phyloP scores from a whole-genome alignment of 2,797 vertebrate genomes.

The Acrossocheilus fasciatus region DNA sequence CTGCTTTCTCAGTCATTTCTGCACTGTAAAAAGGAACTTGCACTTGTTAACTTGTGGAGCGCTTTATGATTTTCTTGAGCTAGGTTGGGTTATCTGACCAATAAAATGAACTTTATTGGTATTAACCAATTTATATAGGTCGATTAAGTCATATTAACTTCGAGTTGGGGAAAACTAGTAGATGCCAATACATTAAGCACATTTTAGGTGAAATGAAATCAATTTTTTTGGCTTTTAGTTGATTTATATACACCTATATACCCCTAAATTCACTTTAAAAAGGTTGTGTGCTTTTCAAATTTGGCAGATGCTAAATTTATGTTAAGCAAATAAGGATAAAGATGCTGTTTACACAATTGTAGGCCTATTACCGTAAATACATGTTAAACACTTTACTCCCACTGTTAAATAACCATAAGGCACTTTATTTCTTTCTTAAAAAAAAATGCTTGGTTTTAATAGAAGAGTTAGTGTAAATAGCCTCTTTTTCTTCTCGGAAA shows the following conservation, averaged over 20 bases:
- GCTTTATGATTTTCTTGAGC: not conserved
- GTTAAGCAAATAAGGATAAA: not conserved
- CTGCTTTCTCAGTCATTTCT: conserved; percentile 15
- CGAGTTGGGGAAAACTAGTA: not conserved
- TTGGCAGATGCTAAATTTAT: not conserved
- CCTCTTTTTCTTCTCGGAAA: not conserved
- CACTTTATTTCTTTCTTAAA: not conserved
- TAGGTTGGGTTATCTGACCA: not conserved
- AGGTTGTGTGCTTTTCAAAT: not conserved
- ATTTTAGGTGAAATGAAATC: not conserved
- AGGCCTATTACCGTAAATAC: not conserved
- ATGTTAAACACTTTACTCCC: not conserved
- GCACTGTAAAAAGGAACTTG: not conserved
- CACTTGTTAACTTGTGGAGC: not conserved
- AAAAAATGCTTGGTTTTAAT: not conserved
- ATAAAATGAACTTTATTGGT: not conserved
- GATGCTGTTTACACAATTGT: not conserved
- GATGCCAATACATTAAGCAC: not conserved
- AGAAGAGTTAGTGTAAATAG: not conserved
- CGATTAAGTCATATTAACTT: not conserved
- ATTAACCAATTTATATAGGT: not conserved
- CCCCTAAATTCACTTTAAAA: not conserved
- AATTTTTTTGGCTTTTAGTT: not conserved
- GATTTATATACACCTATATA: not conserved
- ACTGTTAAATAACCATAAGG: not conserved